A percentile compares a stretch with the other conserved stretches of the same genome.
Conservation (phyloP, 1,140 invertebrate species). For the Drosophila ananassae region DNA sequence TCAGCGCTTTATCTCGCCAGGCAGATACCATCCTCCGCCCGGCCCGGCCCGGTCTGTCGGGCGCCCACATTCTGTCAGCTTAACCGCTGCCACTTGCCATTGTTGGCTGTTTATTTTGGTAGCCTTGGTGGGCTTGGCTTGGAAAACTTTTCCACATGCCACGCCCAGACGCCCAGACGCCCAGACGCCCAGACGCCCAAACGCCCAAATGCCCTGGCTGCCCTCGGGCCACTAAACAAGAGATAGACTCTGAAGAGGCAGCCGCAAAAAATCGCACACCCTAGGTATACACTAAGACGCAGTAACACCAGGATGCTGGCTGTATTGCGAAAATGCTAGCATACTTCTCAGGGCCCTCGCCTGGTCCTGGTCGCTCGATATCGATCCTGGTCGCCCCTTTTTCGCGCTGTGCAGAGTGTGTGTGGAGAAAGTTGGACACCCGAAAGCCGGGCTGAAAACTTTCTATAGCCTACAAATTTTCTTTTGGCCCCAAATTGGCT, state of each 20-base stretch:
- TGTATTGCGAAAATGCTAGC: too few species aligned
- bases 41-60: not conserved
- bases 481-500: conserved; percentile 76
- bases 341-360: too few species aligned
- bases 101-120: conserved; percentile 75
- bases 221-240: conserved; percentile 54
- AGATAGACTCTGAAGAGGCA: conserved; percentile 48
- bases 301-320: not conserved
- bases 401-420: not conserved
- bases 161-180: conserved; percentile 40
- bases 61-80: conserved; percentile 58
- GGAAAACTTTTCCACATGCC: conserved; percentile 70
- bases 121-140: conserved; percentile 14
- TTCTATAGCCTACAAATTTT: conserved; percentile 80
- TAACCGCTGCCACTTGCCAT: conserved; percentile 77
- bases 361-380: not conserved
- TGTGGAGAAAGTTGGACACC: conserved; percentile 28
- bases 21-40: conserved; percentile 23
- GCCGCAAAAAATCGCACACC: conserved; percentile 8
- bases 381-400: not conserved
- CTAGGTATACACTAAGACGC: conserved; percentile 18
- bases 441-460: conserved; percentile 49
- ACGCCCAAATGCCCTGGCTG: conserved; percentile 10
- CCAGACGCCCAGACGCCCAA: conserved; percentile 58
- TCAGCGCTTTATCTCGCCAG: conserved; percentile 66